phyloP scores from a whole-genome alignment of 2,888 invertebrate genomes.

The Tanaodytes sp. region DNA sequence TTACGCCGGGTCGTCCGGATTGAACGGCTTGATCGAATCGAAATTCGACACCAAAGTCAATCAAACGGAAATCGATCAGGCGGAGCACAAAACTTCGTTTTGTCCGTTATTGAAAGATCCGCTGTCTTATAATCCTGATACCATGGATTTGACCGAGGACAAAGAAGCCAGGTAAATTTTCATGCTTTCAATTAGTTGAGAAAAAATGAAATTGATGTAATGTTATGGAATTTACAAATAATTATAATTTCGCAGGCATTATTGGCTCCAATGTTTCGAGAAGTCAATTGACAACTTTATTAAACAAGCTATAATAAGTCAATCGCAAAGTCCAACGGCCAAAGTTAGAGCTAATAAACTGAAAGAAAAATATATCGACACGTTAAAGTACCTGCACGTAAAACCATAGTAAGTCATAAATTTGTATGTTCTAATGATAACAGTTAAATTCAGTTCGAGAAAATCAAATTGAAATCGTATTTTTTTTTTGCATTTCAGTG shows the following conservation, averaged over 20 bases:
- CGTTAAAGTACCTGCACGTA: slow-evolving; percentile 82
- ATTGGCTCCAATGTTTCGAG: slow-evolving; percentile 94
- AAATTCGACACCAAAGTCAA: slow-evolving; percentile 69
- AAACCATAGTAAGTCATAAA: slow-evolving; percentile 84
- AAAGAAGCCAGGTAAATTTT: slow-evolving; percentile 83
- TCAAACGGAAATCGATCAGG: slow-evolving; percentile 72
- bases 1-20: slow-evolving; percentile 79
- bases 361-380: slow-evolving; percentile 85
- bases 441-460: too few relatives aligned
- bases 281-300: slow-evolving; percentile 89
- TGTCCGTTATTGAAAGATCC: slow-evolving; percentile 87
- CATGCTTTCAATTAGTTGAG: too few relatives aligned
- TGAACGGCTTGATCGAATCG: slow-evolving; percentile 74
- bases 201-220: too few relatives aligned
- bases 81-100: slow-evolving; percentile 75
- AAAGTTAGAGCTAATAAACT: slow-evolving; percentile 86
- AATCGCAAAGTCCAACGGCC: slow-evolving; percentile 83
- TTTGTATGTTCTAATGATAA: too few relatives aligned
- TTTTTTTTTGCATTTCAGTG: too few relatives aligned
- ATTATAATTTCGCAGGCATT: slow-evolving; percentile 75
- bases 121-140: slow-evolving; percentile 89
- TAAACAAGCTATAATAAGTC: slow-evolving; percentile 85
- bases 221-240: too few relatives aligned
- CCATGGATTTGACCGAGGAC: slow-evolving; percentile 90
- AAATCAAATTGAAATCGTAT: too few relatives aligned